A percentile compares a stretch with the other conserved stretches of the same genome.
Conservation (phyloP, 2,888 invertebrate species). For the Scotopteryx bipunctaria region DNA sequence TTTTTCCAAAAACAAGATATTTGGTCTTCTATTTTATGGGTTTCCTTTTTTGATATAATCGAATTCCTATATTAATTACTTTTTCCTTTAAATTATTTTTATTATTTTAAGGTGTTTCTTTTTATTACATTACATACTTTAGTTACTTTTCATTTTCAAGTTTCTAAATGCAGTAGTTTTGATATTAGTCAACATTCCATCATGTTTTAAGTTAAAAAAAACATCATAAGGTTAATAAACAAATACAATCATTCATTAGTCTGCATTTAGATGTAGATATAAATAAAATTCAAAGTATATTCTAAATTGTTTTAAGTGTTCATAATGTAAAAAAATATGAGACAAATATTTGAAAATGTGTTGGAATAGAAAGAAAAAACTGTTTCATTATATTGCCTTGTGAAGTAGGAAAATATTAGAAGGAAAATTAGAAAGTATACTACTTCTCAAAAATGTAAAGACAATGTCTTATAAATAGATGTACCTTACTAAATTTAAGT, state of each 20-base stretch:
- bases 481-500: constrained; percentile 32
- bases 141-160: no score
- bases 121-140: no score
- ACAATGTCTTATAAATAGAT: constrained; percentile 50
- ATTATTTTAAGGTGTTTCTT: no score
- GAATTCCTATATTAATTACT: no score
- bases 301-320: constrained; percentile 82
- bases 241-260: neutral
- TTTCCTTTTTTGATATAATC: no score
- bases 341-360: constrained; percentile 48
- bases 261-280: constrained; percentile 1
- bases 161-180: neutral
- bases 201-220: neutral
- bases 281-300: constrained; percentile 55
- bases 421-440: constrained; percentile 38
- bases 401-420: constrained; percentile 45
- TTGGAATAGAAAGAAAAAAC: no score
- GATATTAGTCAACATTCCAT: constrained; percentile 4
- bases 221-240: neutral
- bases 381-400: constrained; percentile 54
- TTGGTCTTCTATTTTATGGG: no score
- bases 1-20: no score
- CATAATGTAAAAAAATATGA: constrained; percentile 74
- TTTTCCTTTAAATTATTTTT: no score
- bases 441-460: constrained; percentile 50